Percentiles rank a stretch among this genome's conserved stretches.
phyloP scores from a whole-genome alignment of 2,797 vertebrate genomes.

The Parambassis ranga region DNA sequence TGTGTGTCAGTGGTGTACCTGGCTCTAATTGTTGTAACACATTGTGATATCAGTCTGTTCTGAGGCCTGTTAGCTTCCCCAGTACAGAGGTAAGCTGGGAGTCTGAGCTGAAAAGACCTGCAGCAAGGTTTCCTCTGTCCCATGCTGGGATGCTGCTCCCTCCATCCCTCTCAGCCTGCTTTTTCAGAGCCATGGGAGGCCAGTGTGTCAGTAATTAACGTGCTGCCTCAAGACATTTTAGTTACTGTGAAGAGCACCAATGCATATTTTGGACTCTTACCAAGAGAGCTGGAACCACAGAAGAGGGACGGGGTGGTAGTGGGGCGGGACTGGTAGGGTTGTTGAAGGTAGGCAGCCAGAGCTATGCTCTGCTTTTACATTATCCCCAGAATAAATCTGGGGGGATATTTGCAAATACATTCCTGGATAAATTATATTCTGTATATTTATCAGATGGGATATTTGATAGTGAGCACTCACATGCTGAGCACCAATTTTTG shows the following conservation, averaged over 20 bases:
- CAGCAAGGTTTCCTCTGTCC: neutral
- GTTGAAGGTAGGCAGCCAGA: too few relatives aligned
- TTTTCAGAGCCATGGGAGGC: constrained; percentile 13
- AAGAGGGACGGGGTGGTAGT: too few relatives aligned
- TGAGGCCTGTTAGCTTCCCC: neutral
- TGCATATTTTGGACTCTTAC: neutral
- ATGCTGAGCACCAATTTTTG: too few relatives aligned
- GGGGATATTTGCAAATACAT: too few relatives aligned
- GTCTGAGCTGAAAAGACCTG: constrained; percentile 3
- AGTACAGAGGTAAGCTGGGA: neutral
- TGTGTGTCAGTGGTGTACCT: neutral
- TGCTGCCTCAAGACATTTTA: constrained; percentile 54
- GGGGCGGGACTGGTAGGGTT: too few relatives aligned
- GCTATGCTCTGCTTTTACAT: too few relatives aligned
- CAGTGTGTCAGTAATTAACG: constrained; percentile 81
- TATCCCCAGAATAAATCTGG: too few relatives aligned
- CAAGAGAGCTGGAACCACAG: neutral
- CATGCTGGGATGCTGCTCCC: neutral
- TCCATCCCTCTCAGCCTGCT: constrained; percentile 1
- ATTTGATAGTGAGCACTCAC: too few relatives aligned
- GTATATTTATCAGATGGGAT: too few relatives aligned
- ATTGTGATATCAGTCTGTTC: neutral
- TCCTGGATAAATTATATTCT: too few relatives aligned
- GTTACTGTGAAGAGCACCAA: neutral
- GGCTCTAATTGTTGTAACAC: neutral